These are phyloP conservation scores for Chrysemys picta DNA, from an alignment of 2,113 vertebrate species.

Conservation along the genomic window DNA sequence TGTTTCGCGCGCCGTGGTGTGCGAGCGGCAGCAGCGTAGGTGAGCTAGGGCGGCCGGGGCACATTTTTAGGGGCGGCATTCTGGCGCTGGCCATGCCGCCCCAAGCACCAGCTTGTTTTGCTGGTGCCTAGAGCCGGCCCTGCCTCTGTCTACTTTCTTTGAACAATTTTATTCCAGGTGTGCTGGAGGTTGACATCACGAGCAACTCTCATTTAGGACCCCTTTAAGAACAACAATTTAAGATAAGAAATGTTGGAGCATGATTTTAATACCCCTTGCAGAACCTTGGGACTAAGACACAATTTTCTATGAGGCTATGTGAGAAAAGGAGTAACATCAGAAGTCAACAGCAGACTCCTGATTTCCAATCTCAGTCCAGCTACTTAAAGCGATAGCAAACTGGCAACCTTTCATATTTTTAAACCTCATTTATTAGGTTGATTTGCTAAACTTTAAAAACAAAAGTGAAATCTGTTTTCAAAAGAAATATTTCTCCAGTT, in stretches of 20 bases:
- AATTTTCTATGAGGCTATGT: conserved; percentile 21
- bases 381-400: conserved; percentile 49
- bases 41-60: too few relatives aligned
- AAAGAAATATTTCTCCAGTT: conserved; percentile 14
- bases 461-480: conserved; percentile 56
- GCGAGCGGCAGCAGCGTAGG: too few relatives aligned
- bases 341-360: conserved; percentile 32
- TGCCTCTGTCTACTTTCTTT: neutral
- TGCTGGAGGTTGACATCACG: neutral
- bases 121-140: too few relatives aligned
- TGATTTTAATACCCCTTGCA: conserved; percentile 55
- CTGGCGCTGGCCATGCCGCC: too few relatives aligned
- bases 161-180: neutral
- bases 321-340: neutral
- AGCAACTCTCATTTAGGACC: conserved; percentile 32
- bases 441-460: conserved; percentile 39
- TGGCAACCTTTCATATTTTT: conserved; percentile 51
- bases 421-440: conserved; percentile 4
- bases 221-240: conserved; percentile 35
- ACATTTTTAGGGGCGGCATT: too few relatives aligned
- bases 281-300: conserved; percentile 35
- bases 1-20: too few relatives aligned
- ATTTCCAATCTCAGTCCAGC: conserved; percentile 58
- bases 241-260: neutral
- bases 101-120: too few relatives aligned